Evolutionary conservation across 2,888 invertebrate genomes (phyloP).

Genomic region (Dasysyrphus tricinctus): DNA sequence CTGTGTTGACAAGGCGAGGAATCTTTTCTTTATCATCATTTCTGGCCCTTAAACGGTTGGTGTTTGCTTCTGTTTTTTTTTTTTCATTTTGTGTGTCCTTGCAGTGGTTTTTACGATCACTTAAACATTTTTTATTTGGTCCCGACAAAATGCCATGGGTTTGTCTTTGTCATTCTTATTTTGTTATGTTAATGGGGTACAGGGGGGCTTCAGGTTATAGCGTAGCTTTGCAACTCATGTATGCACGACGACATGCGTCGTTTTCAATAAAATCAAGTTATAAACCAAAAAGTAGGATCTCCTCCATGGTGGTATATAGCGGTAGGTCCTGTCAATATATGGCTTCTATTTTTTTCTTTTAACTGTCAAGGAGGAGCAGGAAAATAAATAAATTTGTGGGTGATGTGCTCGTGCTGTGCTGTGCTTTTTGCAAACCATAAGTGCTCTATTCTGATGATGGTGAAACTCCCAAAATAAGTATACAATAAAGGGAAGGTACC

Average conservation of each 20-base stretch:
- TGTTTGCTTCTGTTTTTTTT: constrained; percentile 30
- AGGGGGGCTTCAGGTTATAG: constrained; percentile 3
- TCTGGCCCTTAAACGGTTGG: constrained; percentile 54
- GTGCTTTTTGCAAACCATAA: constrained; percentile 21
- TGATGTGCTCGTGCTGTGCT: constrained; percentile 11
- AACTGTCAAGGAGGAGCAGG: constrained; percentile 28
- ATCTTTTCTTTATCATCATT: constrained; percentile 46
- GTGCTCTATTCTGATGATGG: constrained; percentile 19
- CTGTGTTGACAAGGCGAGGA: constrained; percentile 39
- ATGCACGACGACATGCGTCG: constrained; percentile 62
- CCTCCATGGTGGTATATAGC: not conserved
- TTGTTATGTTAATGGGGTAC: not conserved
- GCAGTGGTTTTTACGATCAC: constrained; percentile 70
- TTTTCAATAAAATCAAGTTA: constrained; percentile 74
- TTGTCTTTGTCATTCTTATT: constrained; percentile 34
- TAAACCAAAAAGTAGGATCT: constrained; percentile 60
- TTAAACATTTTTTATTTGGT: constrained; percentile 72
- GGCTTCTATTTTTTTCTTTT: constrained; percentile 12
- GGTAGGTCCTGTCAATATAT: constrained; percentile 56
- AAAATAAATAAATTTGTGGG: constrained; percentile 39
- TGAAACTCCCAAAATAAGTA: constrained; percentile 15
- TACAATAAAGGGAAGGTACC: not conserved
- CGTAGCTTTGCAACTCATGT: constrained; percentile 49
- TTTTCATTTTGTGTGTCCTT: constrained; percentile 33
- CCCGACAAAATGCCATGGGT: constrained; percentile 66